Evolutionary conservation across 1,140 invertebrate species (phyloP).

Genomic region (Psix sp.): DNA sequence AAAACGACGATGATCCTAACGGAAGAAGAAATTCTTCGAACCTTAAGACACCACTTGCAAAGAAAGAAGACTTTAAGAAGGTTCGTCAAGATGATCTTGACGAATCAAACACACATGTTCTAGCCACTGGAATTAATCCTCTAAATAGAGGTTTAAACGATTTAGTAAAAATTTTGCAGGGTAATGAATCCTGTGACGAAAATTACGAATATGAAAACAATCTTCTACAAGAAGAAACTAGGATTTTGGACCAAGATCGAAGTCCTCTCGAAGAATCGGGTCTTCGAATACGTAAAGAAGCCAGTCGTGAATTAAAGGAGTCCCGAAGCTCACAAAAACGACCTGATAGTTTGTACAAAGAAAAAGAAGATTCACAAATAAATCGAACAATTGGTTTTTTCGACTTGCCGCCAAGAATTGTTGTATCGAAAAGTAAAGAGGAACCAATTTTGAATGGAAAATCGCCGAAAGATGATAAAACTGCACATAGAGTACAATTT

Average conservation of each 20-base stretch:
- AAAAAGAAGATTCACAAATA: slow-evolving; percentile 52
- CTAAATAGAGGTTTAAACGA: slow-evolving; percentile 33
- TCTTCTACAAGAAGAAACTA: slow-evolving; percentile 23
- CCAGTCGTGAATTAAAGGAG: slow-evolving; percentile 61
- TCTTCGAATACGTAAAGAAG: slow-evolving; percentile 62
- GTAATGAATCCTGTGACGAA: slow-evolving; percentile 24
- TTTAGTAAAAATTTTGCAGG: slow-evolving; percentile 44
- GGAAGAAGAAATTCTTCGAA: slow-evolving; percentile 1
- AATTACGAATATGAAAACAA: slow-evolving; percentile 45
- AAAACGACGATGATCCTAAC: slow-evolving; percentile 25
- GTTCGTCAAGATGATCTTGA: slow-evolving; percentile 2
- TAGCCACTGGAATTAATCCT: slow-evolving; percentile 29
- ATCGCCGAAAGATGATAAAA: slow-evolving; percentile 70
- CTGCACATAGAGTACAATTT: slow-evolving; percentile 80
- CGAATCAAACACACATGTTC: slow-evolving; percentile 6
- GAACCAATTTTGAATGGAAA: slow-evolving; percentile 64
- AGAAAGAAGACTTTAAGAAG: slow-evolving; percentile 14
- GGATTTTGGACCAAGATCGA: slow-evolving; percentile 28
- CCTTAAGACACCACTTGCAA: too few species aligned
- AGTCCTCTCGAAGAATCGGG: slow-evolving; percentile 46
- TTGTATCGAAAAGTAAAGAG: slow-evolving; percentile 62
- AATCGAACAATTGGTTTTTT: slow-evolving; percentile 58
- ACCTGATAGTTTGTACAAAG: slow-evolving; percentile 61
- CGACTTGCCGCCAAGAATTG: slow-evolving; percentile 55
- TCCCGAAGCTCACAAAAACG: slow-evolving; percentile 50